Evolutionary conservation across 2,113 vertebrate genomes (phyloP).

Genomic region (Psettodes erumei): DNA sequence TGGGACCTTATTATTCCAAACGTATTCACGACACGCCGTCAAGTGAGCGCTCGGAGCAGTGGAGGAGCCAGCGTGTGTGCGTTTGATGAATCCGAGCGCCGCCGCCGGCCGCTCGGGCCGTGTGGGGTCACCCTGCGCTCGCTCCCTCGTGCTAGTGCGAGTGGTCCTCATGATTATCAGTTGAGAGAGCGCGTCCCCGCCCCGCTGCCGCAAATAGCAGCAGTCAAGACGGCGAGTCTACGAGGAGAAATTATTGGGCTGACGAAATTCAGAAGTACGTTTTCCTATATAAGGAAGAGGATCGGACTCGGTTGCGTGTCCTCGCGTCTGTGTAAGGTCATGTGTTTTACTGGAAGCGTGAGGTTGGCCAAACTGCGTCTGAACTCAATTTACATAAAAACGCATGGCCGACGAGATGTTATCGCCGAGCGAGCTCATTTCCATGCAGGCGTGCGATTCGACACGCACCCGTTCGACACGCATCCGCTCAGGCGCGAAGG

Average conservation of each 20-base stretch:
- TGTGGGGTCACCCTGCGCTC: neutral
- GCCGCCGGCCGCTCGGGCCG: neutral
- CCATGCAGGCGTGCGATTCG: neutral
- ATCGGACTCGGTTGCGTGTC: no score
- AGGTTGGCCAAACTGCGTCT: neutral
- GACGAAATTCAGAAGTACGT: neutral
- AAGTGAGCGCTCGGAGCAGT: neutral
- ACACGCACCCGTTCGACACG: no score
- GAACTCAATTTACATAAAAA: conserved; percentile 27
- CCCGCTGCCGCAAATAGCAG: neutral
- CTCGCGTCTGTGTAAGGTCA: neutral
- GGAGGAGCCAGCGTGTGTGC: neutral
- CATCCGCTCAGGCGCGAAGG: no score
- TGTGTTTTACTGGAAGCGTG: neutral
- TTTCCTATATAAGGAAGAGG: neutral
- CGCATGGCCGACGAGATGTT: neutral
- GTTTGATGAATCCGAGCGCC: neutral
- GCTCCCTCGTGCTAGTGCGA: neutral
- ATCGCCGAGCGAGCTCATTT: neutral
- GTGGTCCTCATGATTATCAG: neutral
- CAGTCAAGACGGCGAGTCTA: neutral
- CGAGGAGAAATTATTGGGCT: neutral
- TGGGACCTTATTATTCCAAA: conserved; percentile 16
- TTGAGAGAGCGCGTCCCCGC: neutral
- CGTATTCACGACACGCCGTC: conserved; percentile 14